These are phyloP conservation scores for Callocephalon fimbriatum DNA, from an alignment of 2,113 vertebrate species.

Conservation along the genomic window DNA sequence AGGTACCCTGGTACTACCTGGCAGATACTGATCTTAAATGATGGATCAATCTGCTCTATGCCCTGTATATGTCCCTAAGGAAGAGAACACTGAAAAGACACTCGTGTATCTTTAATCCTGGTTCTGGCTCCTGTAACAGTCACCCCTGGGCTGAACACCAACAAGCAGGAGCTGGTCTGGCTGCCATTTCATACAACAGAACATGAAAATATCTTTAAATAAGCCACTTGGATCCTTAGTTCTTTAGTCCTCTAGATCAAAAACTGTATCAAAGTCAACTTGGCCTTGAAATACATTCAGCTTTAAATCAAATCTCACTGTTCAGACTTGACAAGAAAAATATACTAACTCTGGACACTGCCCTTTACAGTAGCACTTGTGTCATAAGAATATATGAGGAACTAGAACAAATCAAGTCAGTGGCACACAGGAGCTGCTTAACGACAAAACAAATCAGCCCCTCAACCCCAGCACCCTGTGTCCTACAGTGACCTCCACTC, in stretches of 20 bases:
- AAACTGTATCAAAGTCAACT: not conserved
- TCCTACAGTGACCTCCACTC: not conserved
- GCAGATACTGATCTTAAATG: not conserved
- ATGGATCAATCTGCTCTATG: not conserved
- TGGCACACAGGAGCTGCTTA: not conserved
- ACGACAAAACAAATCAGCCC: not conserved
- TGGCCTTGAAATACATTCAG: not conserved
- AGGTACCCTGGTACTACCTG: not conserved
- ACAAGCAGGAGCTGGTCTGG: not conserved
- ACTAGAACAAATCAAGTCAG: not conserved
- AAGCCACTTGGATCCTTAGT: not conserved
- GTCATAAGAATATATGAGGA: not conserved
- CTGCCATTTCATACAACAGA: not conserved
- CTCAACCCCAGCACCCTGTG: not conserved
- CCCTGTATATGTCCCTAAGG: not conserved
- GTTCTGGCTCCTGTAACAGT: not conserved
- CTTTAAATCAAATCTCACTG: not conserved
- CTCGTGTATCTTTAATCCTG: not conserved
- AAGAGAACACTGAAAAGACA: not conserved
- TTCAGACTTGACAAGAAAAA: not conserved
- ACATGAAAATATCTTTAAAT: not conserved
- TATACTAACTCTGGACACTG: not conserved
- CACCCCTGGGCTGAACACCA: not conserved
- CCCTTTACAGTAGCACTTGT: not conserved
- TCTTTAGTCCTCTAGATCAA: constrained; percentile 11